These are phyloP conservation scores for Amblyopsis rosae DNA, from an alignment of 2,113 vertebrate species.

Conservation along the genomic window DNA sequence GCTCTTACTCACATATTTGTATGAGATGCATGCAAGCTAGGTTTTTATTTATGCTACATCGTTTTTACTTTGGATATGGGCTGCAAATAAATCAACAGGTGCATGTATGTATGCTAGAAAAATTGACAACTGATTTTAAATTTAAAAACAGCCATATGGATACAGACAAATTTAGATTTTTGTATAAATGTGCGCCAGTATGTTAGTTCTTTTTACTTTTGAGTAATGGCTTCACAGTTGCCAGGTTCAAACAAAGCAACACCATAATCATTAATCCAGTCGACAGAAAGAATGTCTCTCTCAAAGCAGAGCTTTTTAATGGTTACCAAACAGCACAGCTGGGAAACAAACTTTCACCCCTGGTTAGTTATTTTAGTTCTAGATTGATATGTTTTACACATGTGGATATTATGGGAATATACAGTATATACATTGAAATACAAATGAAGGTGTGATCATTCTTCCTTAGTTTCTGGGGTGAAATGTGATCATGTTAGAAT, in stretches of 20 bases:
- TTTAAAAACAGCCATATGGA: not conserved
- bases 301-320: conserved; percentile 41
- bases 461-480: conserved; percentile 37
- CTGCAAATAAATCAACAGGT: not conserved
- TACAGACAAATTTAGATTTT: too few species aligned
- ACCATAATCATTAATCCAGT: conserved; percentile 39
- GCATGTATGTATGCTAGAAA: not conserved
- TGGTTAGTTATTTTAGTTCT: conserved; percentile 27
- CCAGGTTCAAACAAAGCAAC: conserved; percentile 40
- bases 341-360: conserved; percentile 11
- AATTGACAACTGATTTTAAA: not conserved
- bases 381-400: not conserved
- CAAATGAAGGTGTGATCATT: conserved; percentile 56
- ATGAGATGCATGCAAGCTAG: not conserved
- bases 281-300: conserved; percentile 14
- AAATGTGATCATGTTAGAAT: conserved; percentile 71
- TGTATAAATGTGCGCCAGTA: not conserved
- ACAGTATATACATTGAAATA: conserved; percentile 5
- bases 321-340: conserved; percentile 34
- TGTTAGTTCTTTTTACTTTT: not conserved
- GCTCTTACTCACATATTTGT: too few species aligned
- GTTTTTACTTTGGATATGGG: not conserved
- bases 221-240: conserved; percentile 30
- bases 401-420: not conserved
- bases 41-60: not conserved